Base-by-base conservation (phyloP, 1,140 invertebrate species). In the Temnothorax nylanderi region DNA sequence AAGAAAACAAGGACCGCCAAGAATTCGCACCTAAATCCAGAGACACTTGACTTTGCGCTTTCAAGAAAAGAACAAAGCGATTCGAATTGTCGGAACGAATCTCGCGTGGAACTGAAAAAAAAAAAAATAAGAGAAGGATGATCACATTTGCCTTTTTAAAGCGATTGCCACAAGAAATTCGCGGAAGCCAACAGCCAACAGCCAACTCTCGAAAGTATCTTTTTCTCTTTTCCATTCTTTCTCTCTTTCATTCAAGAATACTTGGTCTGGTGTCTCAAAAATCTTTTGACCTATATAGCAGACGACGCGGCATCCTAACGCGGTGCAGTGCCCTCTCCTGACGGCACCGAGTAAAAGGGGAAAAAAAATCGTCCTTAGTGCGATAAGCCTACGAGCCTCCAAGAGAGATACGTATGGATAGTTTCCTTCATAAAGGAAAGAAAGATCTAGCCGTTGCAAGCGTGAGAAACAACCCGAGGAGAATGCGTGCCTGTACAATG, bases 41-140 rank as follows among this genome's bases (percentile, higher is more conserved):
- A 54, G 1, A 74, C 10, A 37, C 37, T 34, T 51, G n/a, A 49
- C 2, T 56, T 6, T 32, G 10, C 10, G 1, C 2, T 41, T 56
- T 54, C 16, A 51, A 54, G 10, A 37, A 54, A 56, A 74, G 16
- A 74, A 26, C 8, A 21, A 74, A 80, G 26, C n/a, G 6, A 67
- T 10, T 47, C 13, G 4, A 7, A 21, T 32, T 6, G 21, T 16
- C 7, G 26, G 56, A 60, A 85, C 26, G 13, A 80, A 49, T 78
- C 21, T 69, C 6, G 18, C 58, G 21, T 81, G 62, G n/a, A 51
- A 54, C n/a, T 65, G 60, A 80, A 89, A 85, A 86, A 74, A 90
- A 80, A 89, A 85, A 86, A 74, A 88, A 86, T 85, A 64, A 86
- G 88, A 54, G 64, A 89, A 91, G 90, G 81, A 78, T 85, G 77